Evolutionary conservation across 2,113 vertebrate species (phyloP).

Genomic region (Podarcis muralis): DNA sequence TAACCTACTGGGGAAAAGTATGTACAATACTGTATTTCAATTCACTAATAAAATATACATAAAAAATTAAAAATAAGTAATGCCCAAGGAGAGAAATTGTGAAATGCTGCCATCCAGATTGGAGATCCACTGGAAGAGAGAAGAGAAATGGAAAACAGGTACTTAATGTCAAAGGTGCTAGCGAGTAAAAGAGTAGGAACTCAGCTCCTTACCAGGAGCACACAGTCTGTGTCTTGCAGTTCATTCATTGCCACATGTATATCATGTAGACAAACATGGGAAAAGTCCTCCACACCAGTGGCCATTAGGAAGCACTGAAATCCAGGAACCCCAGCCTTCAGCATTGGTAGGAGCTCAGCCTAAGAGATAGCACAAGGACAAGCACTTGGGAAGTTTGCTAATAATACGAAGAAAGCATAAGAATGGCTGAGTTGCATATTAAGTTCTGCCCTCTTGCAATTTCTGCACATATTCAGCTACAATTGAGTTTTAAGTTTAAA

Average conservation of each 20-base stretch:
- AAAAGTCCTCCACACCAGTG: slow-evolving; percentile 84
- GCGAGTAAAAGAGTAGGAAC: not conserved
- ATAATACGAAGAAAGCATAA: not conserved
- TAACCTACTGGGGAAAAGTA: too few species aligned
- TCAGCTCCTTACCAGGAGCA: slow-evolving; percentile 76
- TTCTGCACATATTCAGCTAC: not conserved
- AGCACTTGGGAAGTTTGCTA: not conserved
- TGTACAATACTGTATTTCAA: too few species aligned
- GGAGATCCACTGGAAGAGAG: not conserved
- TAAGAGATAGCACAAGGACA: slow-evolving; percentile 36
- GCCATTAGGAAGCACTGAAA: slow-evolving; percentile 87
- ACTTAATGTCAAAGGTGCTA: not conserved
- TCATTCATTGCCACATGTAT: slow-evolving; percentile 79
- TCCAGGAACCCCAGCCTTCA: slow-evolving; percentile 80
- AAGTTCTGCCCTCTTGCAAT: not conserved
- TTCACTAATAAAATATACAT: not conserved
- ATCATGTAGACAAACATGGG: slow-evolving; percentile 76
- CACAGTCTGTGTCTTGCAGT: slow-evolving; percentile 78
- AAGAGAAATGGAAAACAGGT: not conserved
- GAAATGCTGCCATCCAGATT: not conserved
- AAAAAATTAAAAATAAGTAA: not conserved
- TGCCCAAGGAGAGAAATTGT: not conserved
- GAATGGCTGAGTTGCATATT: not conserved
- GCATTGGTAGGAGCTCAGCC: slow-evolving; percentile 79
- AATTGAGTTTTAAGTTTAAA: not conserved